phyloP scores from a whole-genome alignment of 1,140 invertebrate species.

The Pseudomyrmex flavicornis region DNA sequence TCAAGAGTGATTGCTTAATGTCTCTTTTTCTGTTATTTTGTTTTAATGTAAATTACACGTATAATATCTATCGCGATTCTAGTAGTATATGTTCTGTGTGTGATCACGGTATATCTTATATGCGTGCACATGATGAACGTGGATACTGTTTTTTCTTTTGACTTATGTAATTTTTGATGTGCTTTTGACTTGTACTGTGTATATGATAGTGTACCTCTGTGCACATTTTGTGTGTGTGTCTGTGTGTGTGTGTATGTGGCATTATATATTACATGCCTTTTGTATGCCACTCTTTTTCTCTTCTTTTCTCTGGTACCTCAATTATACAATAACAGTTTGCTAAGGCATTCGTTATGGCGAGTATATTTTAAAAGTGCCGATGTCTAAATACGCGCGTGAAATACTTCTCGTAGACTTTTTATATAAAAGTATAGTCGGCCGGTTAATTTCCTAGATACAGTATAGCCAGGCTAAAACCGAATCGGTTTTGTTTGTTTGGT shows the following conservation, averaged over 20 bases:
- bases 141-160: slow-evolving; percentile 44
- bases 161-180: slow-evolving; percentile 74
- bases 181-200: slow-evolving; percentile 59
- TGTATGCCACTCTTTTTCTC: slow-evolving; percentile 63
- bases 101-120: slow-evolving; percentile 49
- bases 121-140: slow-evolving; percentile 36
- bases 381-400: slow-evolving; percentile 72
- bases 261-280: slow-evolving; percentile 56
- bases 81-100: slow-evolving; percentile 2
- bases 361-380: slow-evolving; percentile 74
- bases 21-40: slow-evolving; percentile 23
- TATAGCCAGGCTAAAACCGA: slow-evolving; percentile 50
- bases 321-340: slow-evolving; percentile 73
- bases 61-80: background rate
- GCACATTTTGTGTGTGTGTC: slow-evolving; percentile 11
- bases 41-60: slow-evolving; percentile 24
- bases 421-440: slow-evolving; percentile 73
- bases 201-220: too few species aligned
- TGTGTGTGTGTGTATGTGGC: slow-evolving; percentile 47
- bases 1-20: slow-evolving; percentile 39
- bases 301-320: slow-evolving; percentile 49
- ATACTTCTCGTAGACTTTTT: slow-evolving; percentile 67
- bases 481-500: slow-evolving; percentile 35
- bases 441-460: slow-evolving; percentile 60
- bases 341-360: slow-evolving; percentile 76